These are phyloP conservation scores for Centruroides vittatus DNA, from an alignment of 1,140 invertebrate genomes.

Conservation along the genomic window DNA sequence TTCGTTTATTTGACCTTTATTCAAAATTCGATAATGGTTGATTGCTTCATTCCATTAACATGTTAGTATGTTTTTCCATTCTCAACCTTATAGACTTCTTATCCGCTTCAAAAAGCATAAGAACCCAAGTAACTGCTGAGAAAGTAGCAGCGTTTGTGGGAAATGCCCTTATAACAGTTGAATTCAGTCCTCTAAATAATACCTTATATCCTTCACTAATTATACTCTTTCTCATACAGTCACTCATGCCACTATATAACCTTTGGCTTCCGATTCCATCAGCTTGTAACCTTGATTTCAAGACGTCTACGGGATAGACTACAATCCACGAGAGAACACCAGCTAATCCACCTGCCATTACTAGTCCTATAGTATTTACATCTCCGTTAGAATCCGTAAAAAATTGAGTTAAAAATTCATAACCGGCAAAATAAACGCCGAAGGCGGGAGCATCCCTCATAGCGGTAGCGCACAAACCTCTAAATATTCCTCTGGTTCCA, in stretches of 20 bases:
- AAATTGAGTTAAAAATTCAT: slow-evolving; percentile 44
- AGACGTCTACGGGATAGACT: slow-evolving; percentile 73
- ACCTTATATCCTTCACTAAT: slow-evolving; percentile 48
- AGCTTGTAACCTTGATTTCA: slow-evolving; percentile 75
- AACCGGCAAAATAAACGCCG: slow-evolving; percentile 53
- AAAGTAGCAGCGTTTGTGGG: slow-evolving; percentile 87
- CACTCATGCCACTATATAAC: slow-evolving; percentile 47
- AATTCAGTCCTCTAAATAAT: slow-evolving; percentile 52
- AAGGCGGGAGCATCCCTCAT: slow-evolving; percentile 49
- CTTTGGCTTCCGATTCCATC: slow-evolving; percentile 39
- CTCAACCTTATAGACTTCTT: too few relatives aligned
- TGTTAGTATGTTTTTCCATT: too few relatives aligned
- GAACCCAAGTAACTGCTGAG: background rate
- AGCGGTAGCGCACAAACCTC: slow-evolving; percentile 57
- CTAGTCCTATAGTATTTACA: slow-evolving; percentile 40
- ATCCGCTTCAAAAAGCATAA: too few relatives aligned
- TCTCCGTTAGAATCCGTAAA: slow-evolving; percentile 21
- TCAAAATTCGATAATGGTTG: too few relatives aligned
- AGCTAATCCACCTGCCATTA: slow-evolving; percentile 63
- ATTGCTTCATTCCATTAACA: too few relatives aligned
- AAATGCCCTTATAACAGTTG: slow-evolving; percentile 68
- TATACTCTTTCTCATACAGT: slow-evolving; percentile 55
- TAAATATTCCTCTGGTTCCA: slow-evolving; percentile 53
- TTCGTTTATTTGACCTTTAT: too few relatives aligned
- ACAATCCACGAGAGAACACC: slow-evolving; percentile 72